Evolutionary conservation across 1,140 invertebrate species (phyloP).

Genomic region (Brachionus koreanus): DNA sequence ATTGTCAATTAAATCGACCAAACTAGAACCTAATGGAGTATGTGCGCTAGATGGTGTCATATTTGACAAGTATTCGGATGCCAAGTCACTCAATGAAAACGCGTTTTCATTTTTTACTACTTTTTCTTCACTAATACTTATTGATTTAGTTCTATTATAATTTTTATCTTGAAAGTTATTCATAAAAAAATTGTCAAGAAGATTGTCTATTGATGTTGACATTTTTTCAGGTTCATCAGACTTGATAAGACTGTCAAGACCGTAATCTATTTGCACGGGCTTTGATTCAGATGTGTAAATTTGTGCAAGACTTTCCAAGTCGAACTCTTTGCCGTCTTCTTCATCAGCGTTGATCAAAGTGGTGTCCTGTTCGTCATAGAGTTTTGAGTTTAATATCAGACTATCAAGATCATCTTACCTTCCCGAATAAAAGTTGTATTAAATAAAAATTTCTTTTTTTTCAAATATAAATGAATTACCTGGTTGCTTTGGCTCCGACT

Average conservation of each 20-base stretch:
- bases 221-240: background rate
- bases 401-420: conserved; percentile 45
- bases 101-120: background rate
- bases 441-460: background rate
- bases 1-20: conserved; percentile 21
- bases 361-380: background rate
- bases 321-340: conserved; percentile 36
- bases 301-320: conserved; percentile 13
- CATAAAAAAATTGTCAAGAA: conserved; percentile 31
- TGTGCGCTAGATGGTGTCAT: conserved; percentile 2
- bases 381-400: background rate
- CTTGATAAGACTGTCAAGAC: background rate
- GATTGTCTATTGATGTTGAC: conserved; percentile 29
- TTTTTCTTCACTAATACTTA: background rate
- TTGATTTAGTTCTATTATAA: conserved; percentile 14
- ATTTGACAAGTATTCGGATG: conserved; percentile 6
- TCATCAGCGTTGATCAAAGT: background rate
- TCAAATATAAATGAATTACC: background rate
- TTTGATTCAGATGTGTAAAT: background rate
- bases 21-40: conserved; percentile 11
- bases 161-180: background rate
- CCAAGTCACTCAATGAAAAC: conserved; percentile 35
- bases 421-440: conserved; percentile 31
- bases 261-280: background rate
- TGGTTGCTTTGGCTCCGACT: background rate